A percentile compares a stretch with the other conserved stretches of the same genome.
These are phyloP conservation scores for Drosophila borealis DNA, from an alignment of 2,888 invertebrate species.

Conservation along the genomic window DNA sequence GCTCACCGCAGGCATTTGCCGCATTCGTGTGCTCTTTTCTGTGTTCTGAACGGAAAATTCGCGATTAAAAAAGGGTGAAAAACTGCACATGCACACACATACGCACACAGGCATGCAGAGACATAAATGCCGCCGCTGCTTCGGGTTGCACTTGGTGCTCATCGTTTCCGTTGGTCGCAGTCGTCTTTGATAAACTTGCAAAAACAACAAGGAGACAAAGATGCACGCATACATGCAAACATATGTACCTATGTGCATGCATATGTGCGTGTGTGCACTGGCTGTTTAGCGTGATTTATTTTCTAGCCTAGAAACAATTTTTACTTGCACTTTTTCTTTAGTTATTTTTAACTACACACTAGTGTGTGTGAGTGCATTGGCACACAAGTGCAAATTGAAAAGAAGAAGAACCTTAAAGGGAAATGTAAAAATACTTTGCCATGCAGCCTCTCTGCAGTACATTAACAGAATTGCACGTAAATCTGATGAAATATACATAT, in stretches of 20 bases:
- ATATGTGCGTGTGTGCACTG: slow-evolving; percentile 13
- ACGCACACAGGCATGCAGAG: slow-evolving; percentile 20
- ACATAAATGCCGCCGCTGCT: slow-evolving; percentile 44
- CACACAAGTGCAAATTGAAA: slow-evolving; percentile 62
- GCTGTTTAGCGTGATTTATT: slow-evolving; percentile 67
- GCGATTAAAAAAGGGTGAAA: slow-evolving; percentile 60
- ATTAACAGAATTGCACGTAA: slow-evolving; percentile 16
- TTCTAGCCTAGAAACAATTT: slow-evolving; percentile 78
- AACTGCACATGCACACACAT: slow-evolving; percentile 40
- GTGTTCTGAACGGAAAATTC: slow-evolving; percentile 44
- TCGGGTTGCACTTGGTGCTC: slow-evolving; percentile 64
- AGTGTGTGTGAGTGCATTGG: slow-evolving; percentile 38
- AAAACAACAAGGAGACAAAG: slow-evolving; percentile 47
- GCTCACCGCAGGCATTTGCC: slow-evolving; percentile 50
- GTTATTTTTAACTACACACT: slow-evolving; percentile 65
- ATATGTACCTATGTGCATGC: neutral
- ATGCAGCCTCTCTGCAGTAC: slow-evolving; percentile 24
- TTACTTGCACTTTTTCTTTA: slow-evolving; percentile 62
- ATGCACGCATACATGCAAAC: slow-evolving; percentile 11
- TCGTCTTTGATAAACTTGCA: slow-evolving; percentile 60
- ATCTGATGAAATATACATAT: slow-evolving; percentile 3
- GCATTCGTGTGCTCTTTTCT: slow-evolving; percentile 56
- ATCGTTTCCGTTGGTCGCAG: slow-evolving; percentile 58
- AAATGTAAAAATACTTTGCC: slow-evolving; percentile 73
- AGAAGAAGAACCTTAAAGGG: slow-evolving; percentile 51